Percentiles rank a stretch among this genome's conserved stretches.
Evolutionary conservation across 1,140 invertebrate species (phyloP).

Genomic region (Asobara japonica): DNA sequence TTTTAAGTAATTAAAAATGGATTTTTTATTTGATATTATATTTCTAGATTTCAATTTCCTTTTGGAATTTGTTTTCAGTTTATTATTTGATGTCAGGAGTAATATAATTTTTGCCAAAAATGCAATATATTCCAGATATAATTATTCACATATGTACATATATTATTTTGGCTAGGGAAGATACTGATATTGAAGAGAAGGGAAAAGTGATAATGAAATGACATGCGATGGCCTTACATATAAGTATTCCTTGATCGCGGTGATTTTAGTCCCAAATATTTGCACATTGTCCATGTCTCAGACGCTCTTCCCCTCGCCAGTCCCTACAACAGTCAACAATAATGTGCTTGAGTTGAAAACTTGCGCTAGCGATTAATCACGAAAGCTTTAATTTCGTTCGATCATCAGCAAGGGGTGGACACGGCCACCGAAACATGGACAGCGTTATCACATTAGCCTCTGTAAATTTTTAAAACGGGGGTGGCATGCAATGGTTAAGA

Average conservation of each 20-base stretch:
- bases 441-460: conserved; percentile 20
- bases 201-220: conserved; percentile 36
- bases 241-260: conserved; percentile 68
- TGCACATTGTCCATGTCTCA: conserved; percentile 67
- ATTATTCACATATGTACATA: no score
- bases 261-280: conserved; percentile 67
- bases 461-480: no score
- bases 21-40: no score
- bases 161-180: no score
- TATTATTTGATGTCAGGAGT: no score
- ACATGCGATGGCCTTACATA: conserved; percentile 60
- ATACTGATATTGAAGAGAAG: conserved; percentile 18
- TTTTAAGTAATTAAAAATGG: no score
- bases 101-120: not conserved
- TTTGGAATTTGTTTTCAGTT: no score
- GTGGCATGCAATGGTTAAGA: no score
- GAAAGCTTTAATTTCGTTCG: not conserved
- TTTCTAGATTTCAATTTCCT: no score
- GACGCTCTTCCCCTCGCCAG: conserved; percentile 59
- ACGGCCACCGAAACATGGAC: conserved; percentile 41
- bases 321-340: conserved; percentile 66
- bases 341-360: conserved; percentile 57
- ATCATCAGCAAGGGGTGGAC: conserved; percentile 2
- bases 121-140: no score
- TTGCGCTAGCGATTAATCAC: conserved; percentile 33